phyloP scores from a whole-genome alignment of 2,888 invertebrate genomes.

The Protonemura montana region DNA sequence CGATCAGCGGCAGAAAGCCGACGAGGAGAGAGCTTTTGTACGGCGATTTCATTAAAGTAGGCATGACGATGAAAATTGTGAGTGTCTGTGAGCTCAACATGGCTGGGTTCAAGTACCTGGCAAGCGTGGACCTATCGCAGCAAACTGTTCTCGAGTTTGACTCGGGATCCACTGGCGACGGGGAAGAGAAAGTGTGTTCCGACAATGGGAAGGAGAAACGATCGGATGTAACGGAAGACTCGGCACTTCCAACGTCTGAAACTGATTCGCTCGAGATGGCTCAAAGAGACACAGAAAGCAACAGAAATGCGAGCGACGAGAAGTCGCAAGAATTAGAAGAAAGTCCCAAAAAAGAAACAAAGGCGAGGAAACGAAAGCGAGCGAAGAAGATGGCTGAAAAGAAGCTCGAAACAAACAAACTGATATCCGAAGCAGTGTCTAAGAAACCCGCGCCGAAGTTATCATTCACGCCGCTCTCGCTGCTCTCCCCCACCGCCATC shows the following conservation, averaged over 20 bases:
- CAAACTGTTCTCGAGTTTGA: background rate
- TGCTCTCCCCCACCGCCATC: background rate
- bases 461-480: background rate
- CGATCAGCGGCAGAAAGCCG: background rate
- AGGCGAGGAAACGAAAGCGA: background rate
- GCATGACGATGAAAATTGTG: background rate
- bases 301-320: no score
- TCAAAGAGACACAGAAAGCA: no score
- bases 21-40: background rate
- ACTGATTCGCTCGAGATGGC: no score
- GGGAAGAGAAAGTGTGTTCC: no score
- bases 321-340: background rate
- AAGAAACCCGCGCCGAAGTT: background rate
- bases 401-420: background rate
- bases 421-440: background rate
- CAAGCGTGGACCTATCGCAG: background rate
- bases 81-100: background rate
- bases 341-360: no score
- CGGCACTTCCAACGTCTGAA: no score
- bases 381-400: background rate
- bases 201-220: no score
- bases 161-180: no score
- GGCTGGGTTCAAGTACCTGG: background rate
- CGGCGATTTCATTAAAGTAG: background rate
- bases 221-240: no score